These are phyloP conservation scores for Danio tinwini DNA, from an alignment of 2,797 vertebrate species.

Conservation along the genomic window DNA sequence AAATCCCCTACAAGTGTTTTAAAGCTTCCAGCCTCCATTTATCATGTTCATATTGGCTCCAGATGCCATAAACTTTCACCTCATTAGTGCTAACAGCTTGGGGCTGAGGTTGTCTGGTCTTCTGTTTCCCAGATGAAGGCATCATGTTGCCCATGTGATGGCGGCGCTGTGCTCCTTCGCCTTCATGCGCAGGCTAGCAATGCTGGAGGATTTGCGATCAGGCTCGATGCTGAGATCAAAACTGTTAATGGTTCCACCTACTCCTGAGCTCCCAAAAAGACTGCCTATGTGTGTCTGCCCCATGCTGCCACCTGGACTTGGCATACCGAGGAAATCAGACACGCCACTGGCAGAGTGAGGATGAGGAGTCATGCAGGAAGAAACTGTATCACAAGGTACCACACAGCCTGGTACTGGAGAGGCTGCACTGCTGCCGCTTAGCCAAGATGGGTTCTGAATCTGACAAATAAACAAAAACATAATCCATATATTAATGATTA, in stretches of 20 bases:
- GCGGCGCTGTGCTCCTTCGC: conserved; percentile 99
- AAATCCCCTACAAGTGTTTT: conserved; percentile 11
- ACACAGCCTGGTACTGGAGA: conserved; percentile 95
- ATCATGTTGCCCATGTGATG: conserved; percentile 99
- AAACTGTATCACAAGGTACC: conserved; percentile 92
- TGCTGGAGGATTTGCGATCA: conserved; percentile 97
- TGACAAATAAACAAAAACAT: conserved; percentile 62
- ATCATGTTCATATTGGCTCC: conserved; percentile 62
- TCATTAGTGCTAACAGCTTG: conserved; percentile 73
- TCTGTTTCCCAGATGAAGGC: conserved; percentile 48
- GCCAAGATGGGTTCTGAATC: conserved; percentile 99
- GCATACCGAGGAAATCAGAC: conserved; percentile 91
- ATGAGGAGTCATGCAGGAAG: conserved; percentile 96
- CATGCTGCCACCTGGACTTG: conserved; percentile 85
- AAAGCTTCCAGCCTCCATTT: conserved; percentile 7
- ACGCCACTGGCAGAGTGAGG: conserved; percentile 88
- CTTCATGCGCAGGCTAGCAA: conserved; percentile 96
- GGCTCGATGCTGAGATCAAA: conserved; percentile 96
- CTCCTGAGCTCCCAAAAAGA: conserved; percentile 87
- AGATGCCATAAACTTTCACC: conserved; percentile 74
- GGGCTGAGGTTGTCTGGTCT: conserved; percentile 38
- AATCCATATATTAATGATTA: no score
- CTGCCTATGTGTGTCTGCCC: conserved; percentile 96
- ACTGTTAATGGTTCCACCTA: conserved; percentile 88
- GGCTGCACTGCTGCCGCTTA: conserved; percentile 86